Conservation (phyloP, 2,797 vertebrate genomes). For the Brachyalestes nurse region DNA sequence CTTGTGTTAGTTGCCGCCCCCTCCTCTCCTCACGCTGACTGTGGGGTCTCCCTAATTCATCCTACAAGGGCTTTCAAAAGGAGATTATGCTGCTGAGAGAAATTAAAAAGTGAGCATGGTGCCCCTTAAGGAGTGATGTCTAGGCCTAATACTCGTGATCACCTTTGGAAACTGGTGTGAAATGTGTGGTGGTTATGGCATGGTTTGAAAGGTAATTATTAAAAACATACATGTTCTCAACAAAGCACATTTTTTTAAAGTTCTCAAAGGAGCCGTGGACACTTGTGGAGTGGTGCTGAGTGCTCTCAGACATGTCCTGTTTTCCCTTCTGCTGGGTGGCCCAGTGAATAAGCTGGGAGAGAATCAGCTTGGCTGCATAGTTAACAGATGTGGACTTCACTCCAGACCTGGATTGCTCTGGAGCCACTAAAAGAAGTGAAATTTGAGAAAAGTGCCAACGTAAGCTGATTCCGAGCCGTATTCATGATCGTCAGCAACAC, state of each 20-base stretch:
- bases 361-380: not conserved
- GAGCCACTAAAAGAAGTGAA: conserved; percentile 6
- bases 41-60: conserved; percentile 78
- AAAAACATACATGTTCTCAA: conserved; percentile 17
- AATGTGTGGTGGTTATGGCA: conserved; percentile 21
- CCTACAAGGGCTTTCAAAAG: conserved; percentile 79
- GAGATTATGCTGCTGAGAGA: conserved; percentile 77
- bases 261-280: not conserved
- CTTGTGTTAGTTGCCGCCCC: conserved; percentile 56
- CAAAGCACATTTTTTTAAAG: not conserved
- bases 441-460: not conserved
- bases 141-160: conserved; percentile 69
- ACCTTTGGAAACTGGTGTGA: conserved; percentile 56
- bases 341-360: conserved; percentile 17
- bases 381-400: conserved; percentile 25
- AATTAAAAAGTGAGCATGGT: conserved; percentile 75
- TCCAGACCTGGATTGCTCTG: not conserved
- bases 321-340: conserved; percentile 39
- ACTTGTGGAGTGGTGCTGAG: not conserved
- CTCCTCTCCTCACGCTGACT: conserved; percentile 74
- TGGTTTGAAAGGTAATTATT: conserved; percentile 10
- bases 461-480: not conserved
- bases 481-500: not conserved
- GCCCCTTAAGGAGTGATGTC: conserved; percentile 73
- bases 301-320: not conserved